Evolutionary conservation across 2,888 invertebrate species (phyloP), one percentile per base, ranked within the genome.

Genomic region (Oscheius sp.): DNA sequence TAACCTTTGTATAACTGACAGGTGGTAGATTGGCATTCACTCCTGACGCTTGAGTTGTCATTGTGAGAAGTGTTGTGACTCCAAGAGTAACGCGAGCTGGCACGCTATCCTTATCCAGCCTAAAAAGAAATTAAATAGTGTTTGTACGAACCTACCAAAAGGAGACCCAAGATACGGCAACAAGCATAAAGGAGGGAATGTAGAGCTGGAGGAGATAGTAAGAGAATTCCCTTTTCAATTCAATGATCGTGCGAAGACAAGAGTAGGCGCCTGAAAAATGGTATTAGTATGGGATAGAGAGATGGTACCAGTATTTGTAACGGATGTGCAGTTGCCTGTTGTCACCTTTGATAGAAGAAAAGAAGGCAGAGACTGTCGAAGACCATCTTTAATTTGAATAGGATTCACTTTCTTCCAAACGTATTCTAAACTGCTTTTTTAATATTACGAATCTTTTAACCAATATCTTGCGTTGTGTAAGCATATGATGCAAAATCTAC

Each of bases 401-500:
- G 95, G 95, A 88, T 95, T 94, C 32, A 92, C 92, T 17, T 64
- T 72, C 88, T 95, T 95, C 95, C 95, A 96, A 80, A 93, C 90
- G 89, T 95, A 96, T 82, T 94, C 74, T 74, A 33, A 38, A 72
- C 50, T 8, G 12, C 1, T 1, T 26, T 45, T 20, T 12, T 17
- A 26, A 4, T 4, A 24, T 6, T 9, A 38, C 6, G 57, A 17
- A 12, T 22, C 22, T 12, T 22, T n/a, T 47, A 4, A 74, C 74
- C 93, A 85, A 95, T 90, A 89, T 95, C 95, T 81, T 93, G 92
- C 41, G 94, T 95, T 49, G 95, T 95, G 93, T 95, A 97, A 75
- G 95, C 96, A 88, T 96, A 96, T 87, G 94, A 94, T 79, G 95
- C 95, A 93, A 95, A 95, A 85, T 93, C 90, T 78, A 96, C 90